A percentile compares a stretch with the other conserved stretches of the same genome.
These are phyloP conservation scores for Herpailurus yagouaroundi DNA, from an alignment of 2,113 vertebrate species.

Conservation along the genomic window DNA sequence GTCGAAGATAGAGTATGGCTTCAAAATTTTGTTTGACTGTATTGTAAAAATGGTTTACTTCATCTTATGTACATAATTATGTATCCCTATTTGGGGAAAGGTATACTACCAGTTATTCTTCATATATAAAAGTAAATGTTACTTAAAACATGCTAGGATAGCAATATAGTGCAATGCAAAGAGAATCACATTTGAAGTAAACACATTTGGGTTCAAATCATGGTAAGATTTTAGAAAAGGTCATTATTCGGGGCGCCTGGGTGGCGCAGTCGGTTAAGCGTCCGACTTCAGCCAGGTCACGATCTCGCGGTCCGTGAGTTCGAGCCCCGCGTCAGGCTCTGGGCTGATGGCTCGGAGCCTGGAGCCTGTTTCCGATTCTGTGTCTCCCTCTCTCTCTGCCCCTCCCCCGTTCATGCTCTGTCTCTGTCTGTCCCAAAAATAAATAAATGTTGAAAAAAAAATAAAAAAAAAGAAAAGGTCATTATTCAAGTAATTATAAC, in stretches of 20 bases:
- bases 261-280: too few relatives aligned
- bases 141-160: not conserved
- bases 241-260: too few relatives aligned
- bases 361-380: too few relatives aligned
- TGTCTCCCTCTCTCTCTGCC: too few relatives aligned
- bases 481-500: slow-evolving; percentile 52
- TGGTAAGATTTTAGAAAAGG: not conserved
- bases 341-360: too few relatives aligned
- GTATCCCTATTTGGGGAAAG: not conserved
- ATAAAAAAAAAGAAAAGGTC: slow-evolving; percentile 37
- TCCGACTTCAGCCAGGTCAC: too few relatives aligned
- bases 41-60: slow-evolving; percentile 40
- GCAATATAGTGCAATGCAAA: not conserved
- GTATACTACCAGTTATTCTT: slow-evolving; percentile 8
- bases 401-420: too few relatives aligned
- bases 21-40: slow-evolving; percentile 42
- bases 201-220: slow-evolving; percentile 17
- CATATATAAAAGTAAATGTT: not conserved
- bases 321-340: too few relatives aligned
- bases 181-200: not conserved
- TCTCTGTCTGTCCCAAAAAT: too few relatives aligned
- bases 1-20: not conserved
- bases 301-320: too few relatives aligned
- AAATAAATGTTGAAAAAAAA: too few relatives aligned
- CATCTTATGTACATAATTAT: not conserved